Evolutionary conservation across 2,113 vertebrate species (phyloP).

Genomic region (Mus musculus): DNA sequence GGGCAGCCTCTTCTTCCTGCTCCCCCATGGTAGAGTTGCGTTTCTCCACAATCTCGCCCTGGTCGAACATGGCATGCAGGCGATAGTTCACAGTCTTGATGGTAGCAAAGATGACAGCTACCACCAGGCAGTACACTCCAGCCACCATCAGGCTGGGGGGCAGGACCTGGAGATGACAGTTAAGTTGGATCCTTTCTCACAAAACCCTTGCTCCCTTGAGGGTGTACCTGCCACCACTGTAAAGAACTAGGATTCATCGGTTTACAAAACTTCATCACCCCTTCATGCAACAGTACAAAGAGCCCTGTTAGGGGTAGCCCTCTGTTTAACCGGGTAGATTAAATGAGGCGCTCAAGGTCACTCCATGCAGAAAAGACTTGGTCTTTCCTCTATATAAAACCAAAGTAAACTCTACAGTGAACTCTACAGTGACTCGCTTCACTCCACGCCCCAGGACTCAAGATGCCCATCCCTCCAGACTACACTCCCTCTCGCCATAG

Average conservation of each 20-base stretch:
- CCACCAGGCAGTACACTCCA: slow-evolving; percentile 91
- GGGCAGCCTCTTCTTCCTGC: slow-evolving; percentile 85
- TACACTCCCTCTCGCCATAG: background rate
- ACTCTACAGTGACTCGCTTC: background rate
- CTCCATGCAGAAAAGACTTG: background rate
- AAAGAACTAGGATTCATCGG: background rate
- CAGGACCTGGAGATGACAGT: slow-evolving; percentile 86
- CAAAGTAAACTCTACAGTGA: background rate
- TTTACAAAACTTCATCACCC: background rate
- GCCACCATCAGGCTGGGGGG: slow-evolving; percentile 92
- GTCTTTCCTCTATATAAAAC: background rate
- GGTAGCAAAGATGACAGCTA: slow-evolving; percentile 92
- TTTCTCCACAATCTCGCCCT: slow-evolving; percentile 94
- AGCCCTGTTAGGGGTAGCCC: fast-evolving
- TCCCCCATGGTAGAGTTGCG: slow-evolving; percentile 90
- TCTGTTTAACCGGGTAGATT: background rate
- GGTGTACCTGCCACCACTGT: background rate
- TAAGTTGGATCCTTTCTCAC: background rate
- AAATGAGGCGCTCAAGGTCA: slow-evolving; percentile 47
- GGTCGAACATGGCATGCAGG: slow-evolving; percentile 94
- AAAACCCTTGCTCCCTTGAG: background rate
- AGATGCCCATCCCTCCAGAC: background rate
- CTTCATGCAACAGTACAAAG: background rate
- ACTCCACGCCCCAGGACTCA: background rate
- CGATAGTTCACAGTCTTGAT: slow-evolving; percentile 94